These are phyloP conservation scores for Progne subis DNA, from an alignment of 2,113 vertebrate genomes.

Conservation along the genomic window DNA sequence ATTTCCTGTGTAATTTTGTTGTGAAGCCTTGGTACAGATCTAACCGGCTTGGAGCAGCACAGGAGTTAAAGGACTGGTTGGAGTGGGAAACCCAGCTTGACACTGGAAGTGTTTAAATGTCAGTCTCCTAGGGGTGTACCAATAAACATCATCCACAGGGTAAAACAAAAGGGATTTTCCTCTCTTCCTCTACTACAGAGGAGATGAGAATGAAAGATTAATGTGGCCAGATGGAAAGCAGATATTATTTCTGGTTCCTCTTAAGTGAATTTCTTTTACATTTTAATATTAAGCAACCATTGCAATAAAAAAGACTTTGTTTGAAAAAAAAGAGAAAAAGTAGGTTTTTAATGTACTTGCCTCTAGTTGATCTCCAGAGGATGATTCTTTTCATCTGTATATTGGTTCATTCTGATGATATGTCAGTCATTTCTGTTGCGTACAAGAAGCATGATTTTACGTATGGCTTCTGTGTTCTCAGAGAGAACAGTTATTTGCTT, in stretches of 20 bases:
- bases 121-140: background rate
- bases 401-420: background rate
- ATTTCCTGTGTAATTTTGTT: background rate
- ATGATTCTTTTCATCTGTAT: background rate
- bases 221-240: background rate
- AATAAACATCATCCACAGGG: background rate
- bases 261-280: background rate
- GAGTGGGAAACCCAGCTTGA: background rate
- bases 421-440: background rate
- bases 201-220: background rate
- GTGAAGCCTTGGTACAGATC: fast-evolving
- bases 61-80: background rate
- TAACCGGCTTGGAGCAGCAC: background rate
- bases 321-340: background rate
- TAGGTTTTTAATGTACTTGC: background rate
- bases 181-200: background rate
- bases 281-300: background rate
- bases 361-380: background rate
- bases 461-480: background rate
- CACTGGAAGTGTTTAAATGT: background rate
- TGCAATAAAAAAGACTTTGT: background rate
- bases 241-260: background rate
- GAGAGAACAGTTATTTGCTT: background rate
- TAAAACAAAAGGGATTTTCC: background rate
- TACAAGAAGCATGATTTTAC: background rate